These are phyloP conservation scores for Hemithea aestivaria DNA, from an alignment of 2,888 invertebrate genomes.

Conservation along the genomic window DNA sequence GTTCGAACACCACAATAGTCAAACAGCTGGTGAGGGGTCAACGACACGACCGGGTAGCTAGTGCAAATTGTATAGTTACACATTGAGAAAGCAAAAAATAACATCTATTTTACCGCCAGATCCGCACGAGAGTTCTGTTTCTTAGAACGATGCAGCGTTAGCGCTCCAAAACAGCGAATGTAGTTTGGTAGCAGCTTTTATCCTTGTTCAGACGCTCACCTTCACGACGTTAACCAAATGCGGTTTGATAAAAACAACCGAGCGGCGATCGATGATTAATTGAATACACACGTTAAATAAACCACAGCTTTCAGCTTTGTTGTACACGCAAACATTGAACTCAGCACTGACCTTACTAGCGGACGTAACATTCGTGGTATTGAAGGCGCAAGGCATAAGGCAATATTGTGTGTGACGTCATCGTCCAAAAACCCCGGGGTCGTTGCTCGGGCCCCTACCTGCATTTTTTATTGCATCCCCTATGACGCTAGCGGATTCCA, in stretches of 20 bases:
- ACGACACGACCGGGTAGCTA: conserved; percentile 54
- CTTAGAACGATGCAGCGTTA: conserved; percentile 45
- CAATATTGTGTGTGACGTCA: conserved; percentile 60
- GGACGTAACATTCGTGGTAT: conserved; percentile 41
- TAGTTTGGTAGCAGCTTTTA: conserved; percentile 36
- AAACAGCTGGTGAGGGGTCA: conserved; percentile 75
- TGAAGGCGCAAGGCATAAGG: conserved; percentile 38
- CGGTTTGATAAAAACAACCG: conserved; percentile 12
- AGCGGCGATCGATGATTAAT: conserved; percentile 15
- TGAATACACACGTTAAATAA: conserved; percentile 12
- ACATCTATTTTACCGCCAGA: conserved; percentile 53
- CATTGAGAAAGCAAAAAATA: conserved; percentile 64
- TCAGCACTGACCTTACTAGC: conserved; percentile 26
- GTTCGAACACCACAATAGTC: conserved; percentile 53
- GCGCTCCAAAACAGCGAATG: conserved; percentile 50
- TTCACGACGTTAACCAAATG: conserved; percentile 11
- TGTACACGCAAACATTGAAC: conserved; percentile 25
- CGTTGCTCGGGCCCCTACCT: conserved; percentile 73
- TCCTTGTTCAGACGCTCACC: conserved; percentile 35
- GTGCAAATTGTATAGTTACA: conserved; percentile 75
- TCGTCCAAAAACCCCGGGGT: conserved; percentile 59
- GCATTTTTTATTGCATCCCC: conserved; percentile 74
- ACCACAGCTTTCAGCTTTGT: conserved; percentile 16
- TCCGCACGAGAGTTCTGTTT: conserved; percentile 48
- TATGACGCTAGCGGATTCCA: conserved; percentile 59